A percentile compares a stretch with the other conserved stretches of the same genome.
Evolutionary conservation across 1,140 invertebrate species (phyloP).

Genomic region (Drosophila ohnishii): DNA sequence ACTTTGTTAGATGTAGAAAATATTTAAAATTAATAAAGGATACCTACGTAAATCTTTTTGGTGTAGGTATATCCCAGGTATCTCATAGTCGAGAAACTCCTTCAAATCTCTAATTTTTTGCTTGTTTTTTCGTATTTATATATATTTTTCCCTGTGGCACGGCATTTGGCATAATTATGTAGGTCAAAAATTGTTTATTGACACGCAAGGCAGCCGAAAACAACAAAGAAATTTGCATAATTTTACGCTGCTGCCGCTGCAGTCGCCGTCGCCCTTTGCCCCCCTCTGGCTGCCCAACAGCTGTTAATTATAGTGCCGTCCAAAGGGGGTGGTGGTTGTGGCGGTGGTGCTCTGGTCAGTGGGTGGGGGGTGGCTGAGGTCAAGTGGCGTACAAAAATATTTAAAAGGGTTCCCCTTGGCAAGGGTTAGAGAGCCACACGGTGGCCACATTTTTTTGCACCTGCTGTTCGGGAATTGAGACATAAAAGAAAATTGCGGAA

Average conservation of each 20-base stretch:
- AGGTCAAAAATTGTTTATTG: constrained; percentile 82
- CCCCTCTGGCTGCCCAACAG: constrained; percentile 52
- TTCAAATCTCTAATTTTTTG: not conserved
- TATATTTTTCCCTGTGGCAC: constrained; percentile 50
- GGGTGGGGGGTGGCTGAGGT: constrained; percentile 21
- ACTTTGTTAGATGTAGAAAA: no score
- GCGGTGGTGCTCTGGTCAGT: constrained; percentile 5
- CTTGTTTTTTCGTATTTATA: constrained; percentile 11
- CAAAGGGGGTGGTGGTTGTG: constrained; percentile 16
- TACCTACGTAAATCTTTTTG: no score
- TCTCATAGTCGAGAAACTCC: not conserved
- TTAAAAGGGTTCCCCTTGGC: constrained; percentile 45
- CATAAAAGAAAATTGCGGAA: constrained; percentile 64
- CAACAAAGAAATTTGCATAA: constrained; percentile 81
- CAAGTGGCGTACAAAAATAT: constrained; percentile 70
- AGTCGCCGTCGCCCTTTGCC: constrained; percentile 11
- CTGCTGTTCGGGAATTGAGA: constrained; percentile 75
- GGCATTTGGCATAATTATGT: constrained; percentile 81
- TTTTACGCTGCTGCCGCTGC: constrained; percentile 74
- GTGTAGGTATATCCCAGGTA: no score
- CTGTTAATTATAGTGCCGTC: constrained; percentile 74
- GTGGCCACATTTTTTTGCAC: constrained; percentile 64
- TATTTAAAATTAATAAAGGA: no score
- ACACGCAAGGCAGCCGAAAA: constrained; percentile 71
- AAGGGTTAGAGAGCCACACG: constrained; percentile 26